Conservation (phyloP, 23 tunicate genomes). For the Corella eumyota region DNA sequence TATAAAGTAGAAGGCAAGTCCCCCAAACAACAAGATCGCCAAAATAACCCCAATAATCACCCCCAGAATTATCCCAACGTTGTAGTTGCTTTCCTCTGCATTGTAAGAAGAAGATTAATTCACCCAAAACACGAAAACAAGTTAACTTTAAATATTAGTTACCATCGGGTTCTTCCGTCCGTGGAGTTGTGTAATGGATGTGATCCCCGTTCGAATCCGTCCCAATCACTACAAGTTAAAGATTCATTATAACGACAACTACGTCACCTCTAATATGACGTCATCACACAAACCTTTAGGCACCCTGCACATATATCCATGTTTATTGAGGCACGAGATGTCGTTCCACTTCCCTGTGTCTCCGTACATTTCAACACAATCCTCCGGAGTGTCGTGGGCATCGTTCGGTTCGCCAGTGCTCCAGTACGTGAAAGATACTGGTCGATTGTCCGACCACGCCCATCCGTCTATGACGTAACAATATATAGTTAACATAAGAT, state of each 20-base stretch:
- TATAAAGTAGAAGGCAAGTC: slow-evolving; percentile 30
- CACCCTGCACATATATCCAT: slow-evolving; percentile 77
- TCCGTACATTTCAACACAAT: slow-evolving; percentile 83
- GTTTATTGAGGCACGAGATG: slow-evolving; percentile 18
- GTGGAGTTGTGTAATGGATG: slow-evolving; percentile 54
- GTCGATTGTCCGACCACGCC: slow-evolving; percentile 78
- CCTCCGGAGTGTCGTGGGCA: slow-evolving; percentile 50
- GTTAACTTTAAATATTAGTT: no score
- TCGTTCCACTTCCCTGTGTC: slow-evolving; percentile 87
- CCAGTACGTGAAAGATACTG: slow-evolving; percentile 79
- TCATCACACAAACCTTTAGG: slow-evolving; percentile 80
- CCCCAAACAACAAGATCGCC: slow-evolving; percentile 23
- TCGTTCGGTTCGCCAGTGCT: slow-evolving; percentile 85
- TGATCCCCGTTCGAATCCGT: slow-evolving; percentile 73
- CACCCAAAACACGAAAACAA: background rate
- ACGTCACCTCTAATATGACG: no score
- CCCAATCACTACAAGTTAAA: slow-evolving; percentile 24
- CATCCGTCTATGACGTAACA: slow-evolving; percentile 70
- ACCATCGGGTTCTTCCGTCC: slow-evolving; percentile 9
- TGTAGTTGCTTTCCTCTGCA: background rate
- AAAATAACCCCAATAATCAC: slow-evolving; percentile 48
- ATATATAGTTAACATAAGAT: no score
- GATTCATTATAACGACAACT: no score
- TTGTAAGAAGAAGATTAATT: background rate
- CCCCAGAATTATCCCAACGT: slow-evolving; percentile 63